Base-by-base conservation (phyloP, 1,140 invertebrate species). In the Drosophila aff. region DNA sequence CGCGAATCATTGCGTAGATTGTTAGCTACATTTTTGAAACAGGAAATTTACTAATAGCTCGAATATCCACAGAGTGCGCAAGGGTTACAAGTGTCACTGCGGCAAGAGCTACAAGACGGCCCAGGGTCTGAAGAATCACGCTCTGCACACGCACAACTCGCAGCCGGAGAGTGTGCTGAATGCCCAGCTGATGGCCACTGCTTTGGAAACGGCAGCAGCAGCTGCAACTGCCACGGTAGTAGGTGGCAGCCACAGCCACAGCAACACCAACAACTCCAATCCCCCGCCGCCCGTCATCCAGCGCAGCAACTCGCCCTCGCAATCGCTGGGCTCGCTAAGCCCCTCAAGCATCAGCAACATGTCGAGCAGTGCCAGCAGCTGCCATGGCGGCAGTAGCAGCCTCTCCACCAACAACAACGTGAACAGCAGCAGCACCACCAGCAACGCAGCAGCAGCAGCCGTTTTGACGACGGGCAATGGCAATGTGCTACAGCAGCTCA, bases 41-140 rank as follows among this genome's bases (percentile, higher is more conserved):
- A 18, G 6, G 13, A 36, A 55, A 33, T 16, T 53, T 2, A 74
- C 40, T 52, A 9, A 74, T 47, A 23, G 21, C 41, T 78, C 46
- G 65, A 36, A 43, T 55, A 75, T 65, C n/a, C 33, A 66, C 75
- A 97, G 96, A 93, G 94, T 96, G 79, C 95, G 95, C 89, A 97
- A 97, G 93, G 95, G 94, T 8, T 97, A 95, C 92, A 96, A 96
- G 91, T 97, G 96, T 93, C 95, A 95, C 85, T 97, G 96, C 93
- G 96, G 96, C 60, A 97, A 97, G 94, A 96, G 95, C 91, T 97
- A 97, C 93, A 96, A 96, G 91, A 96, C 96, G 50, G 93, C 95
- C 15, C 95, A 96, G 92, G 96, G 96, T 36, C 93, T 97, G 76
- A 96, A 96, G 82, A 96, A 95, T 79, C 96, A 97, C 86, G 94